Evolutionary conservation across 2,888 invertebrate species (phyloP), one percentile per base, ranked within the genome.

Genomic region (Meliscaeva auricollis): DNA sequence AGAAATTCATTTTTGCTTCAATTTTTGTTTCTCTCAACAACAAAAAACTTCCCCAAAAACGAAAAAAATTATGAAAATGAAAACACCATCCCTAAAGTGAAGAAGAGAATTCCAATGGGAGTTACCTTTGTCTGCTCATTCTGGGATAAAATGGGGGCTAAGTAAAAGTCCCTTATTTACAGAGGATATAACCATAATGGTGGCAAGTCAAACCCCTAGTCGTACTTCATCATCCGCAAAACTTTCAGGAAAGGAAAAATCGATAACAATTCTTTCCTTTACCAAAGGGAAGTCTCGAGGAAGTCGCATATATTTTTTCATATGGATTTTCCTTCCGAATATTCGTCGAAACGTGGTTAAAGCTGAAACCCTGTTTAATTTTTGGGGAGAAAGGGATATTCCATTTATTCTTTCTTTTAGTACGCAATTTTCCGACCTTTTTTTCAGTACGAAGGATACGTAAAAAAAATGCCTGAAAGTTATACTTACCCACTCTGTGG

Each of bases 1-100:
- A 60, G n/a, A 48, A 73, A 48, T 84, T 84, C 84, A 84, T 84
- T 84, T 62, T 9, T 15, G 56, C 69, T 66, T 17, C 26, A 41
- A 26, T 46, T 58, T 35, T 32, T 11, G 0, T 30, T 17, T 64
- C 22, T n/a, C 22, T 50, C 20, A 30, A 20, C 15, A 44, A 62
- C 15, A n/a, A 7, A 32, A 69, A 50, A 80, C 72, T 66, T n/a
- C 66, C 20, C 76, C 46, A 3, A 58, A 83, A 72, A 68, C 32
- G 7, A n/a, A 17, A 41, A 30, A 41, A 46, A 32, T n/a, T n/a
- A n/a, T n/a, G n/a, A n/a, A 35, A 69, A 72, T 32, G 26, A 20
- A 68, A 75, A 46, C 15, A 32, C 7, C 22, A 26, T 22, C 20
- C n/a, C 20, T 35, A 30, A 56, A 68, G 74, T n/a, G 64, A 75